These are phyloP conservation scores for Grallaria varia DNA, from an alignment of 2,113 vertebrate species.

Conservation along the genomic window DNA sequence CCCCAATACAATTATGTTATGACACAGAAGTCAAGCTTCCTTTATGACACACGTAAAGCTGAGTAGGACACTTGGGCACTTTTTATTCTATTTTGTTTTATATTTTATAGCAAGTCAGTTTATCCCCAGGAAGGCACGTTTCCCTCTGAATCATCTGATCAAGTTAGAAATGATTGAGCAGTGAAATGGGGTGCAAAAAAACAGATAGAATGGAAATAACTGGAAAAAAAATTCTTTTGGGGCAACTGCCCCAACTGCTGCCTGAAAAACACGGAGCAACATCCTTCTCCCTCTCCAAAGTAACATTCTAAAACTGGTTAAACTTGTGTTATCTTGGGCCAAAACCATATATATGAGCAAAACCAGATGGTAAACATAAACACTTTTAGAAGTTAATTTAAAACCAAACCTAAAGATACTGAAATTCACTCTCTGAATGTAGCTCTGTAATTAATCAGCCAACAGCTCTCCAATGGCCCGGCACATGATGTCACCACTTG, in stretches of 20 bases:
- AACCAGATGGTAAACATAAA: constrained; percentile 74
- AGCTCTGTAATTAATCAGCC: constrained; percentile 69
- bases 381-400: constrained; percentile 71
- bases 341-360: constrained; percentile 50
- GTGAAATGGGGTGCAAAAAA: not conserved
- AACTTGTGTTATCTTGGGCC: constrained; percentile 49
- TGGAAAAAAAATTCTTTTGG: not conserved
- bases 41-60: not conserved
- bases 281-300: not conserved
- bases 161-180: not conserved
- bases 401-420: constrained; percentile 64
- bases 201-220: not conserved
- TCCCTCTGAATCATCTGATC: not conserved
- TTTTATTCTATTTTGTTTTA: not conserved
- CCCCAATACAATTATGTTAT: not conserved
- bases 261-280: not conserved
- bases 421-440: constrained; percentile 46
- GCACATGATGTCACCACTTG: constrained; percentile 55
- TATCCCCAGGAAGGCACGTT: constrained; percentile 2
- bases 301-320: not conserved
- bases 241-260: not conserved
- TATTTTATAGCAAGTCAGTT: not conserved
- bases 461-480: constrained; percentile 32
- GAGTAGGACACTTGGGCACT: not conserved
- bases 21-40: not conserved